Base-by-base conservation (phyloP, 1,140 invertebrate genomes). In the Pseudomyrmex sp. region DNA sequence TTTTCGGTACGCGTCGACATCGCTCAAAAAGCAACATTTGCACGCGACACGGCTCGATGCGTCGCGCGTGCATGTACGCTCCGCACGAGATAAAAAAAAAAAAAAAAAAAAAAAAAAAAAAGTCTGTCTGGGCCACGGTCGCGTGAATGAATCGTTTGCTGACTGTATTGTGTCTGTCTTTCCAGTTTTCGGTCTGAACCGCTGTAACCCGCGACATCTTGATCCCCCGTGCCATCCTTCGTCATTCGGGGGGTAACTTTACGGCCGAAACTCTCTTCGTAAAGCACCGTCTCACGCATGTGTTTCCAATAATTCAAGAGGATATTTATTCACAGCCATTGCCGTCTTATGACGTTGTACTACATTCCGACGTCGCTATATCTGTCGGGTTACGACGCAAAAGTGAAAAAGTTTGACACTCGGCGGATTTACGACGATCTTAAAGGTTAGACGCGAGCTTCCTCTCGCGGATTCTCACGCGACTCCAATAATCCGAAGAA, bases 11-110 rank as follows among this genome's bases (percentile, higher is more conserved):
- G 85, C 88, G 74, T 70, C 82, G 85, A 82, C 86, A 83, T 87
- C 80, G 86, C 80, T 87, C 85, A 87, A 87, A 87, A 87, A 82
- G 86, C 80, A 87, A 87, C 86, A 84, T 87, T 87, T 87, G 86
- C 86, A 87, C 86, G 86, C 86, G 86, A 87, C 86, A 59, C 83
- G 73, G 52, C 65, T 79, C 76, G 61, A 83, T 70, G 73, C 72
- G 50, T 59, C 59, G 44, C 48, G 48, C 46, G 66, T 68, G 18
- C 18, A 18, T 18, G 18, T 18, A 18, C 18, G 18, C 18, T 18
- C 18, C 18, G 18, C 18, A 18, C 18, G 18, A 18, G 18, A 18
- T 18, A 48, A 69, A 50, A 23, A 23, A 23, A 23, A 23, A 23
- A 23, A 59, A 65, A 73, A 82, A 63, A 68, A 70, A 85, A 63